Evolutionary conservation across 2,113 vertebrate species (phyloP).

Genomic region (Callionymus lyra): DNA sequence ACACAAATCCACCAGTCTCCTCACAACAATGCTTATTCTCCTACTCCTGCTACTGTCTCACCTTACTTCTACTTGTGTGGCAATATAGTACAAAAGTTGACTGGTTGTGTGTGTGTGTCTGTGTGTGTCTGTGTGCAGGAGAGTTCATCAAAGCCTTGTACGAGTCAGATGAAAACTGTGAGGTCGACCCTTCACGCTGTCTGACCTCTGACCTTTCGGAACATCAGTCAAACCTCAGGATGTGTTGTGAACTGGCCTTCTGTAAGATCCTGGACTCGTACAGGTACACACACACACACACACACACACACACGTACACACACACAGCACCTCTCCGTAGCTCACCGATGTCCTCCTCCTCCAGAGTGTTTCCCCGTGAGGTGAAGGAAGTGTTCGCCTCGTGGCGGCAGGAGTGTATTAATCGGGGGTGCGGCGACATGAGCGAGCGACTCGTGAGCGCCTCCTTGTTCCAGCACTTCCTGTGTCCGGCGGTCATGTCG

Average conservation of each 20-base stretch:
- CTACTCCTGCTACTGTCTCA: too few species aligned
- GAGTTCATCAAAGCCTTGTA: constrained; percentile 98
- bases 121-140: constrained; percentile 57
- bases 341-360: not conserved
- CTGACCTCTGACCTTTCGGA: constrained; percentile 79
- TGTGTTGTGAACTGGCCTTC: constrained; percentile 97
- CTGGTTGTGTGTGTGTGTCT: too few species aligned
- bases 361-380: constrained; percentile 83
- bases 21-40: too few species aligned
- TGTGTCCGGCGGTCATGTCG: constrained; percentile 96
- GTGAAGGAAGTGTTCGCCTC: constrained; percentile 96
- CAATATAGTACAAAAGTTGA: too few species aligned
- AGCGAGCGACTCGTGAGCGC: constrained; percentile 94
- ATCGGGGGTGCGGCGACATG: constrained; percentile 86
- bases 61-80: too few species aligned
- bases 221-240: constrained; percentile 95
- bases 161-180: constrained; percentile 95
- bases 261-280: constrained; percentile 99
- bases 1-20: too few species aligned
- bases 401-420: constrained; percentile 90
- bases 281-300: constrained; percentile 60
- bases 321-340: not conserved
- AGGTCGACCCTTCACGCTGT: constrained; percentile 90
- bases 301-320: not conserved
- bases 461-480: constrained; percentile 95